Evolutionary conservation across 64 coral and sea anemone genomes (phyloP), one percentile per base, ranked within the genome.

Genomic region (Porites australiensis): DNA sequence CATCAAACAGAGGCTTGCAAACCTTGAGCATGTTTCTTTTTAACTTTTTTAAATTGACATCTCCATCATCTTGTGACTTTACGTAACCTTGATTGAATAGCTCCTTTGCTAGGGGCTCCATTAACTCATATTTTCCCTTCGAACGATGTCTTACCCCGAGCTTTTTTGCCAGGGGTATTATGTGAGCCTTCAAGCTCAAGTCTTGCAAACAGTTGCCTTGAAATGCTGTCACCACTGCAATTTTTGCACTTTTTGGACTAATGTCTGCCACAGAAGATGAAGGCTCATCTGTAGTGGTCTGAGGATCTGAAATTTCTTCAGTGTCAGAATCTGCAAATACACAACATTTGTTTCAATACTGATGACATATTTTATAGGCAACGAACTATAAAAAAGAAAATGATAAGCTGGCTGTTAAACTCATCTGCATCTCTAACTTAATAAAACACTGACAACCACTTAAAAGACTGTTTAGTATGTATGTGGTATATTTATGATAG

Each of bases 81-180:
- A 55, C 55, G 22, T 79, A 79, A 9, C 23, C 64, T 48, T 65
- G 80, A 23, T 16, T 4, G 46, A 83, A 83, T 1, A 83, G 62
- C 20, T 62, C 8, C 67, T 43, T 83, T 47, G 77, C 77, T 58
- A 79, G 16, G 60, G 80, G 80, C 20, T 18, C 19, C 13, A 83
- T 44, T 21, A 83, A 45, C 16, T 83, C 80, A 47, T 49, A 48
- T 27, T 83, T 83, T 83, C 80, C 80, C 46, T 64, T 83, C 7
- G 80, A 62, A 6, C 80, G 80, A 83, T 83, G 44, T 18, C n/a
- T 83, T 47, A 83, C 60, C n/a, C 80, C 59, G 9, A 82, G 46
- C 13, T 63, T n/a, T 64, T 82, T 82, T 7, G 79, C 54, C 22
- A 61, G 8, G 7, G 3, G 79, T 23, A 62, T 82, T 23, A 82